Conservation (phyloP, 2,888 invertebrate species). For the Drosophila paramelanica region DNA sequence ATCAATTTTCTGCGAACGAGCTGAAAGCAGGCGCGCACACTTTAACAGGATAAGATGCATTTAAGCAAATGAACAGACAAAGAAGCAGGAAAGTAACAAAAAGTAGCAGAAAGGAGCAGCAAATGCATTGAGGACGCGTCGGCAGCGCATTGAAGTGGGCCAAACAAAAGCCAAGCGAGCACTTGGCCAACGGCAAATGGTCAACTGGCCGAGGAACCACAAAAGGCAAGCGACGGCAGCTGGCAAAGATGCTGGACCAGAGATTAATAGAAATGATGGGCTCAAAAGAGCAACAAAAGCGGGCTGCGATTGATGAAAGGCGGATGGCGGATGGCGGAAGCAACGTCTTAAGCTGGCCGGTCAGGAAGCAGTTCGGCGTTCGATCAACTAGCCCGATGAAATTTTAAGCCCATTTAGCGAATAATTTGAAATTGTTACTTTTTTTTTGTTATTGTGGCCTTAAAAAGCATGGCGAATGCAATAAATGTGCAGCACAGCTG, state of each 20-base stretch:
- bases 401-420: slow-evolving; percentile 55
- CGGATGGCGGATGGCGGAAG: slow-evolving; percentile 58
- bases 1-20: slow-evolving; percentile 69
- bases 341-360: slow-evolving; percentile 45
- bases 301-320: slow-evolving; percentile 26
- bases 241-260: slow-evolving; percentile 50
- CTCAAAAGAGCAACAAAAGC: slow-evolving; percentile 41
- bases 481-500: slow-evolving; percentile 56
- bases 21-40: slow-evolving; percentile 43
- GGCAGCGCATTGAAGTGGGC: slow-evolving; percentile 66
- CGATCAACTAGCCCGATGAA: slow-evolving; percentile 11
- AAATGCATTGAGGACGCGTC: slow-evolving; percentile 34
- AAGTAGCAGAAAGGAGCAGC: slow-evolving; percentile 16
- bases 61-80: slow-evolving; percentile 75
- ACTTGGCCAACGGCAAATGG: slow-evolving; percentile 64
- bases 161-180: slow-evolving; percentile 45
- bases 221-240: slow-evolving; percentile 70
- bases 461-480: slow-evolving; percentile 48
- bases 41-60: slow-evolving; percentile 78
- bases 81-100: slow-evolving; percentile 30
- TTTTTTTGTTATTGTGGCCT: background rate
- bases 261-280: slow-evolving; percentile 46
- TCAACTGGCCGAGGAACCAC: slow-evolving; percentile 65
- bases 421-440: slow-evolving; percentile 32
- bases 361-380: slow-evolving; percentile 10